Evolutionary conservation across 2,113 vertebrate genomes (phyloP), one percentile per base, ranked within the genome.

Genomic region (Saguinus imperator): DNA sequence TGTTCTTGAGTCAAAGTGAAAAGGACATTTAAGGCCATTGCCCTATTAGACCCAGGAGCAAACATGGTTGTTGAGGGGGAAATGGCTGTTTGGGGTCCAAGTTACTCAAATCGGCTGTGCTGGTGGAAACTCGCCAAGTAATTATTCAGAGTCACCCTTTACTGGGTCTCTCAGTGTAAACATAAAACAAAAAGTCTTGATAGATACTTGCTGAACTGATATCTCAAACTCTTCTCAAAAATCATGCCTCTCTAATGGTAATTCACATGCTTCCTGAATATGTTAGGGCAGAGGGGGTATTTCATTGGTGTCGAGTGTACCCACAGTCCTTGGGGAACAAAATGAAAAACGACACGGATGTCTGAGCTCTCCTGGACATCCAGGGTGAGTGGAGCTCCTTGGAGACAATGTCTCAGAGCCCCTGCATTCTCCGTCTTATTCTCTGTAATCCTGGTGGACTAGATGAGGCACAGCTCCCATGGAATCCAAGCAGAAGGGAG

Each of bases 381-480:
- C 0, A 1, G 4, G 32, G 45, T 29, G 5, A 6, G n/a, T 0
- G 9, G 2, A 40, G 21, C 4, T 55, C 61, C 12, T 17, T 1
- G n/a, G 32, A 52, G 66, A 3, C 23, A 45, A 2, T 0, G 5
- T 16, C 48, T 23, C 52, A 2, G 45, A 58, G 66, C 5, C 43
- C 11, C 20, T 17, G 32, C 32, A 2, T 2, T 14, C 3, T 29
- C 5, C 17, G 1, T 27, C 29, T 57, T 21, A 6, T 32, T 72
- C 79, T 18, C 1, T 1, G 35, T 3, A 32, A 13, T 0, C 12
- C 66, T 13, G 9, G 72, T 12, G 29, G 37, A 12, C 35, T 1
- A 11, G 6, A 20, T 7, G 14, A 45, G 29, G 23, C 37, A 5
- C 20, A 0, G 70, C 16, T 8, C 55, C n/a, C 2, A 0, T 0